Conservation (phyloP, 2,797 vertebrate genomes). For the Astyanax mexicanus region DNA sequence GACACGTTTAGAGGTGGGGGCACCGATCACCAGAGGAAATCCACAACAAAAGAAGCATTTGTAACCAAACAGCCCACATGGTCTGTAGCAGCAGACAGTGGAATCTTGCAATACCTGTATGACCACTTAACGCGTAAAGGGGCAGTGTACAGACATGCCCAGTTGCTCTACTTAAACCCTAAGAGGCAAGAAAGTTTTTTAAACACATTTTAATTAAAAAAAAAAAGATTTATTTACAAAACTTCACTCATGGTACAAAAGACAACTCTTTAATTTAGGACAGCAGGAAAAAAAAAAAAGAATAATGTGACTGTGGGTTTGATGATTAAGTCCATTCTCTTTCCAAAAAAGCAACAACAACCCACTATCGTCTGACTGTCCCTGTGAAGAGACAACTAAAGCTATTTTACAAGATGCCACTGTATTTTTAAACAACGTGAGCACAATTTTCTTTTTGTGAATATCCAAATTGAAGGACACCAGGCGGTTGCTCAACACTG, state of each 20-base stretch:
- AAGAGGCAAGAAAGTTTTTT: not conserved
- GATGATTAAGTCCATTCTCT: not conserved
- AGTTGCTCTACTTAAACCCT: not conserved
- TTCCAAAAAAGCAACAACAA: not conserved
- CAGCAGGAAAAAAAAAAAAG: not conserved
- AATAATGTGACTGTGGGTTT: not conserved
- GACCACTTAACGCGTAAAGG: not conserved
- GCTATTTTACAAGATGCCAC: constrained; percentile 49
- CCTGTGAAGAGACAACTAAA: constrained; percentile 23
- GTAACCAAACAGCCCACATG: too few relatives aligned
- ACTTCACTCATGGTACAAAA: constrained; percentile 33
- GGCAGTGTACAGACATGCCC: not conserved
- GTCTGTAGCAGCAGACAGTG: not conserved
- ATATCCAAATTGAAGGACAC: not conserved
- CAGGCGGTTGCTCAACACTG: not conserved
- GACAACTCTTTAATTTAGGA: constrained; percentile 11
- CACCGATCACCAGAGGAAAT: not conserved
- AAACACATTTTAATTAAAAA: constrained; percentile 44
- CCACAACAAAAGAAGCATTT: not conserved
- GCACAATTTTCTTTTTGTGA: not conserved
- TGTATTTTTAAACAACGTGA: constrained; percentile 38
- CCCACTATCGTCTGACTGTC: not conserved
- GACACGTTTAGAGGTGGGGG: not conserved
- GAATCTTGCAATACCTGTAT: not conserved
- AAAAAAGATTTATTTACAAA: constrained; percentile 62